phyloP scores from a whole-genome alignment of 2,888 invertebrate species.

The Drosophila mimetica region DNA sequence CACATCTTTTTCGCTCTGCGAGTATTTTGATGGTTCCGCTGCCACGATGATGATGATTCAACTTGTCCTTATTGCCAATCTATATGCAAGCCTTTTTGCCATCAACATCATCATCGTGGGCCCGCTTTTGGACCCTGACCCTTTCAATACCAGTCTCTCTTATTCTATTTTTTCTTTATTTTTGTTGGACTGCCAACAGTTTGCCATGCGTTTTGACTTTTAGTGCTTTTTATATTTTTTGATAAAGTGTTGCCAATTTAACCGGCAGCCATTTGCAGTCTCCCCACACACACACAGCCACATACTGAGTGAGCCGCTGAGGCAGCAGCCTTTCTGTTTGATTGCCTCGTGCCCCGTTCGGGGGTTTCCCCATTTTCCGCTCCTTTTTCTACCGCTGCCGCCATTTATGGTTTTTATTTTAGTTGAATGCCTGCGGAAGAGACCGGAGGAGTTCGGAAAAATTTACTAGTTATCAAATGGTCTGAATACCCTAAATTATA shows the following conservation, averaged over 20 bases:
- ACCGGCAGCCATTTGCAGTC: slow-evolving; percentile 72
- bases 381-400: slow-evolving; percentile 49
- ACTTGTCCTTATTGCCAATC: slow-evolving; percentile 75
- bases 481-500: slow-evolving; percentile 8
- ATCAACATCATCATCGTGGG: slow-evolving; percentile 27
- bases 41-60: slow-evolving; percentile 68
- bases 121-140: slow-evolving; percentile 27
- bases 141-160: slow-evolving; percentile 35
- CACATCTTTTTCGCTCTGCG: neutral
- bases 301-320: slow-evolving; percentile 25
- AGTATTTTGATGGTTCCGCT: slow-evolving; percentile 36
- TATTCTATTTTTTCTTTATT: slow-evolving; percentile 24
- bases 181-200: slow-evolving; percentile 47
- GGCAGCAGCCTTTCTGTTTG: slow-evolving; percentile 72
- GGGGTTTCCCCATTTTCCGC: slow-evolving; percentile 50
- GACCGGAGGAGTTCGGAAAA: slow-evolving; percentile 7
- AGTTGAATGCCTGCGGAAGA: slow-evolving; percentile 52
- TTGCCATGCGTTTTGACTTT: slow-evolving; percentile 72
- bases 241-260: slow-evolving; percentile 79
- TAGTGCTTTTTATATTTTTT: slow-evolving; percentile 78
- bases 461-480: neutral
- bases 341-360: slow-evolving; percentile 55
- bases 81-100: slow-evolving; percentile 66
- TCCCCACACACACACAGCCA: slow-evolving; percentile 1
- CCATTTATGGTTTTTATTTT: slow-evolving; percentile 72